Conservation (phyloP, 2,888 invertebrate species). For the Eupithecia abbreviata region DNA sequence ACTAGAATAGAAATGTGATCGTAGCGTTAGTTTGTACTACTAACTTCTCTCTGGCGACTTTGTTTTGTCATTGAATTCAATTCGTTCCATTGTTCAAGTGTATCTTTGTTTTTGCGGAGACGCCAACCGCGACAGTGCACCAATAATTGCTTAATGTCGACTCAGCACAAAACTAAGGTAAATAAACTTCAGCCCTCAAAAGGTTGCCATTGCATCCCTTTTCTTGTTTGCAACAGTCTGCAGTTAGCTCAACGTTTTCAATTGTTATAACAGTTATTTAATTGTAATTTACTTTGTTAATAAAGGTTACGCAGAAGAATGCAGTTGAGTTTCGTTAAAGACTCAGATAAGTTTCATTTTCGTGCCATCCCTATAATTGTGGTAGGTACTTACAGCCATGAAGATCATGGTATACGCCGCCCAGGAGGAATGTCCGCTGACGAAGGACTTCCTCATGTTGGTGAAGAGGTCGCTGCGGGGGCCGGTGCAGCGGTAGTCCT, state of each 20-base stretch:
- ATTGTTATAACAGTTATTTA: too few species aligned
- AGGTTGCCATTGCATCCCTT: not conserved
- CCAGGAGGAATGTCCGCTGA: constrained; percentile 95
- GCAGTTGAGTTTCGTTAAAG: too few species aligned
- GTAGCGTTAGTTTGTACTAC: not conserved
- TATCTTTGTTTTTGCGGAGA: not conserved
- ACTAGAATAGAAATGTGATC: not conserved
- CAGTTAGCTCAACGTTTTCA: too few species aligned
- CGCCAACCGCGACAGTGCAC: not conserved
- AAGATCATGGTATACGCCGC: constrained; percentile 93
- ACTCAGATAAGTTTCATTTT: too few species aligned
- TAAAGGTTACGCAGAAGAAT: too few species aligned
- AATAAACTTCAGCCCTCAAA: not conserved
- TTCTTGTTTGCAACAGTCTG: too few species aligned
- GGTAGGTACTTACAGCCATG: constrained; percentile 87
- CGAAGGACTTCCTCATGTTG: constrained; percentile 92
- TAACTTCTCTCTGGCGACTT: not conserved
- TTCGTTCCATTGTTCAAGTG: not conserved
- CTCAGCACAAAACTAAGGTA: not conserved
- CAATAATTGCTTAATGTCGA: not conserved
- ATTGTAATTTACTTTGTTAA: too few species aligned
- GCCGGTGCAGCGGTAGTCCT: constrained; percentile 86
- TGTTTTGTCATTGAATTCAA: not conserved
- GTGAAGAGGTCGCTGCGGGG: constrained; percentile 77
- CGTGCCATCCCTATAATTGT: not conserved